These are phyloP conservation scores for Eira barbara DNA, from an alignment of 2,113 vertebrate genomes.

Conservation along the genomic window DNA sequence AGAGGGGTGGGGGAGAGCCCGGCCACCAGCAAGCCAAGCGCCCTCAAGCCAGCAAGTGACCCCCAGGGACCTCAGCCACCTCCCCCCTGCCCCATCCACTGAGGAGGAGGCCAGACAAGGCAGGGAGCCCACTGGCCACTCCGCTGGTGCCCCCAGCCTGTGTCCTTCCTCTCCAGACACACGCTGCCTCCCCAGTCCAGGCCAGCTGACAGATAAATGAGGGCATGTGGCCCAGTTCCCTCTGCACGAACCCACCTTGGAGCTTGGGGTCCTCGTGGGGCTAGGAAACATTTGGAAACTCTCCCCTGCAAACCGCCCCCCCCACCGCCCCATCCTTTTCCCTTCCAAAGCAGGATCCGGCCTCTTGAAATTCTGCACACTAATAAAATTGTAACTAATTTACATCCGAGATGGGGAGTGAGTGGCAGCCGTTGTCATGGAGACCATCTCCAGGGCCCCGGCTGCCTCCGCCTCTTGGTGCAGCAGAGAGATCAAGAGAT, in stretches of 20 bases:
- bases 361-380: slow-evolving; percentile 87
- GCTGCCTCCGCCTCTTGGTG: slow-evolving; percentile 71
- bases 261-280: not conserved
- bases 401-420: slow-evolving; percentile 87
- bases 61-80: not conserved
- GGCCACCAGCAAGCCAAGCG: accelerated
- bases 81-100: not conserved
- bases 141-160: not conserved
- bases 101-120: not conserved
- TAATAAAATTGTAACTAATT: slow-evolving; percentile 90
- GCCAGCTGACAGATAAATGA: not conserved
- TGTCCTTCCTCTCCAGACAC: not conserved
- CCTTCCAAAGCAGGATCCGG: slow-evolving; percentile 62
- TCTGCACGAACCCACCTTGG: not conserved
- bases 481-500: slow-evolving; percentile 76
- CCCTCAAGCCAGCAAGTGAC: not conserved
- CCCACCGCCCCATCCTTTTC: not conserved
- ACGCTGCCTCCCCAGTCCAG: not conserved
- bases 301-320: not conserved
- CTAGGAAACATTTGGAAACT: not conserved
- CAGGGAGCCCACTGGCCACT: accelerated
- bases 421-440: slow-evolving; percentile 87
- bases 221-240: not conserved
- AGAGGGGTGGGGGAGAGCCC: no score
- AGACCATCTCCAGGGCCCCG: slow-evolving; percentile 84